Evolutionary conservation across 2,113 vertebrate species (phyloP), one percentile per base, ranked within the genome.

Genomic region (Podilymbus podiceps): DNA sequence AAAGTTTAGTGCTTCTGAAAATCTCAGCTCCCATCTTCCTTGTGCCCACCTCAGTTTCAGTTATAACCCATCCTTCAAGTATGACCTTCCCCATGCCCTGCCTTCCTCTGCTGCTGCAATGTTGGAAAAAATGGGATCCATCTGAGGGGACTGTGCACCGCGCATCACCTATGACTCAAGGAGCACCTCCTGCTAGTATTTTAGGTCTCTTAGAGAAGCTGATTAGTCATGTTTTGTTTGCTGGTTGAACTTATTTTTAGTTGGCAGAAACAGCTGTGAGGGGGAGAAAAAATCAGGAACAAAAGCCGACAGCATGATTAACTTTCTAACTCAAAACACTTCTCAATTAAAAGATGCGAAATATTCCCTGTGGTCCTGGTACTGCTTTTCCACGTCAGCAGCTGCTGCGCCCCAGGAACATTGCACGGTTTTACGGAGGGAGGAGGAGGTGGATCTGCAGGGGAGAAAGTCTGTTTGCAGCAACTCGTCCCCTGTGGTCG

Each of bases 201-300:
- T 90, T 31, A 84, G 50, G 20, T 74, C 46, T 86, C 76, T 0
- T 0, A 8, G 17, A 44, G 74, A 38, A 93, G 71, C 46, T 83
- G 75, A 76, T 90, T 96, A 73, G 79, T 90, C 67, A 40, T 24
- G 35, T 67, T 79, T 73, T 91, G 28, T 85, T 93, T 84, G 59
- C 78, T 86, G 33, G 9, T 82, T 85, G 62, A 58, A 49, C 76
- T 95, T 87, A 82, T 82, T 95, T 96, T 94, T 89, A 95, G 89
- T 89, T 82, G 71, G 47, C 49, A 89, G 91, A 96, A 95, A 87
- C 91, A 96, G 93, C 93, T 79, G 91, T 84, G 91, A 93, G 77
- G 93, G 66, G 74, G 81, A 94, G 86, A 94, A 95, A 49, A 87
- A 91, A 95, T 31, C 64, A 82, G 69, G 69, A 91, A 89, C 69